Evolutionary conservation across 2,888 invertebrate species (phyloP), one percentile per base, ranked within the genome.

Genomic region (Rhingia campestris): DNA sequence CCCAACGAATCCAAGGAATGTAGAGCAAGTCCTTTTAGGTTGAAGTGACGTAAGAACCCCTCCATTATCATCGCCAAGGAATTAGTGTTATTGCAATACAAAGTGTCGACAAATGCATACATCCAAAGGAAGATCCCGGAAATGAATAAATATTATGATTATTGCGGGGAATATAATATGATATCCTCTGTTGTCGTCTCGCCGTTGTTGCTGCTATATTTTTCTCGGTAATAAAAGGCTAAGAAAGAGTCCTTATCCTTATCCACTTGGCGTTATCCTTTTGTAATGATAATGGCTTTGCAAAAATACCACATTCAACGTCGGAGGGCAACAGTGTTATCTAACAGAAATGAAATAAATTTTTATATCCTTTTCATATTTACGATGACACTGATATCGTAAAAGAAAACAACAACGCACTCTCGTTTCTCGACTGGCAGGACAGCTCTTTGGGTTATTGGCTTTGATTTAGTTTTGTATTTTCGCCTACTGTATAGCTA

Each of bases 291-390:
- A 84, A 84, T 84, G 80, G 66, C 37, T 66, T 69, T 66, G 80
- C 64, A 70, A 75, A 75, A 84, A 80, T 84, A 41, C 70, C 66
- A 81, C 76, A 72, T 32, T 49, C 9, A 67, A 69, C 64, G 22
- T 22, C 22, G 33, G 53, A 58, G 79, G 79, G 54, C 74, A 70
- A 74, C 70, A 84, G 80, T 84, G 84, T 84, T 84, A 84, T 84
- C 84, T 84, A 70, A 80, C 75, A 76, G 74, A 84, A 70, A 84
- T 84, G 84, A 84, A 84, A 84, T 84, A 80, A 84, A 84, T 84
- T 84, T 84, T 84, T 80, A 84, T 84, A 84, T 84, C 84, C 80
- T 80, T 74, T 80, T 84, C 84, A 80, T 80, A 80, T 80, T 84
- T 80, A 84, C 84, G 80, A 80, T 84, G 84, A 84, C 80, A 84